A percentile compares a stretch with the other conserved stretches of the same genome.
Evolutionary conservation across 2,797 vertebrate genomes (phyloP).

Genomic region (Chanos chanos): DNA sequence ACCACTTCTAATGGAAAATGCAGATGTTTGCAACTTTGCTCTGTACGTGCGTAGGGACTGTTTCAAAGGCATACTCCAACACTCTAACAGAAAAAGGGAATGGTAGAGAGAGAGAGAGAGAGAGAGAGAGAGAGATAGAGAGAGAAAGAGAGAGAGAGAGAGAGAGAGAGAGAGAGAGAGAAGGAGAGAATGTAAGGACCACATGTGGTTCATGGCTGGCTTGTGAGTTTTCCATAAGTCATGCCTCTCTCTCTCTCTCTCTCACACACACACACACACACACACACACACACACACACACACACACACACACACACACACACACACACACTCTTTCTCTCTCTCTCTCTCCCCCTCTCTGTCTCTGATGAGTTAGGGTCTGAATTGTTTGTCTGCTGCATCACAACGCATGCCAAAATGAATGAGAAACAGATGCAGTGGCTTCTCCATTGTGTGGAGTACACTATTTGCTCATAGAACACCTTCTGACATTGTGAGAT

Average conservation of each 20-base stretch:
- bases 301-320: background rate
- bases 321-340: background rate
- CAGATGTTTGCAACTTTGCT: slow-evolving; percentile 85
- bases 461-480: too few species aligned
- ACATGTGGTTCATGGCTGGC: slow-evolving; percentile 14
- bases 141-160: background rate
- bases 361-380: background rate
- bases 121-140: slow-evolving; percentile 29
- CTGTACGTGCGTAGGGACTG: slow-evolving; percentile 73
- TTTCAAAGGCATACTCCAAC: slow-evolving; percentile 71
- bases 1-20: slow-evolving; percentile 82
- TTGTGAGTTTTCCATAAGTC: slow-evolving; percentile 51
- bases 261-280: background rate
- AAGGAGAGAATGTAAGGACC: slow-evolving; percentile 38
- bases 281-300: too few species aligned
- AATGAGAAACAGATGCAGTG: slow-evolving; percentile 3
- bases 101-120: slow-evolving; percentile 41
- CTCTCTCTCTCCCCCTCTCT: background rate
- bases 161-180: background rate
- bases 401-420: background rate
- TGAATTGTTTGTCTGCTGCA: background rate
- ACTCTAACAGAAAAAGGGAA: too few species aligned
- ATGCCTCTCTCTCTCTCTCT: slow-evolving; percentile 37
- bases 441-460: background rate
- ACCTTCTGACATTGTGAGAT: too few species aligned